phyloP scores from a whole-genome alignment of 1,140 invertebrate species.

The Bombus soroeensis region DNA sequence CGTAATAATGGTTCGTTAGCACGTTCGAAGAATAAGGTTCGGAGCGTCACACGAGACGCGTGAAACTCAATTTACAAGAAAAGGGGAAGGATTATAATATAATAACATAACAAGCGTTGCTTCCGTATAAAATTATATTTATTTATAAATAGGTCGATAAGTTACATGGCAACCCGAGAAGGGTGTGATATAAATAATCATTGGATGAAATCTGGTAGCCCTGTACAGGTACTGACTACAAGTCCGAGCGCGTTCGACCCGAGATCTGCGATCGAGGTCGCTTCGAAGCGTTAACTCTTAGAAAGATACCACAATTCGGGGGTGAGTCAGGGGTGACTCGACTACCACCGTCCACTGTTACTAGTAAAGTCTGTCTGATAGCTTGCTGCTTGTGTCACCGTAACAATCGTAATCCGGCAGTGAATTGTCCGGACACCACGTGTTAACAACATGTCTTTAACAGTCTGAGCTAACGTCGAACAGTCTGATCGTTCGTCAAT shows the following conservation, averaged over 20 bases:
- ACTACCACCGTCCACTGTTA: conserved; percentile 49
- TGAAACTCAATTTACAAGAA: not conserved
- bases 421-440: not conserved
- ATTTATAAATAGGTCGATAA: conserved; percentile 83
- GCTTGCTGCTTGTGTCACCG: not conserved
- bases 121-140: conserved; percentile 78
- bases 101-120: not conserved
- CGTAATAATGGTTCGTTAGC: conserved; percentile 1
- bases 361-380: conserved; percentile 20
- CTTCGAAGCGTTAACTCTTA: conserved; percentile 31
- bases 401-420: not conserved
- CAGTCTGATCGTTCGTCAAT: conserved; percentile 16
- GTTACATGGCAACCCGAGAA: conserved; percentile 77
- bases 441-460: not conserved
- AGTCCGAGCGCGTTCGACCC: conserved; percentile 59
- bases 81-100: not conserved
- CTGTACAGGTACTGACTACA: conserved; percentile 78
- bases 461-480: not conserved
- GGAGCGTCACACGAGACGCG: not conserved
- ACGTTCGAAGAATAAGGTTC: too few species aligned
- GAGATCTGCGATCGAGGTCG: conserved; percentile 28
- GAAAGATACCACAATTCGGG: conserved; percentile 46
- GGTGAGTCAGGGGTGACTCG: conserved; percentile 41
- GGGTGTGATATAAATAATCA: conserved; percentile 79
- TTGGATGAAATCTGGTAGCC: conserved; percentile 75